Conservation (phyloP, 2,888 invertebrate species). For the Erebia aethiops region DNA sequence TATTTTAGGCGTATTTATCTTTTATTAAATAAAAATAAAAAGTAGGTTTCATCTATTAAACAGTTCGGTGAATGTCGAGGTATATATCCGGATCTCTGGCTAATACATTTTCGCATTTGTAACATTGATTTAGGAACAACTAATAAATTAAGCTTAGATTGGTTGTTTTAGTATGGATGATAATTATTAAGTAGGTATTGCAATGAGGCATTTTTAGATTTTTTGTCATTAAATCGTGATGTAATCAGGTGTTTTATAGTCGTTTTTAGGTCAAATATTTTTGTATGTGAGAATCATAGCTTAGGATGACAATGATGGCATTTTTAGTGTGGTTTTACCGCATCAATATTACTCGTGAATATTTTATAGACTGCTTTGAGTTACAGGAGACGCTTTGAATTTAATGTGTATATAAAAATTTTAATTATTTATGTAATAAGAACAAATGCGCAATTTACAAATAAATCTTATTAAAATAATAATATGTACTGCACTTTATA, state of each 20-base stretch:
- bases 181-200: background rate
- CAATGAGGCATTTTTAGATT: background rate
- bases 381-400: constrained; percentile 71
- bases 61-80: no score
- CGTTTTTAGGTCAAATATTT: constrained; percentile 77
- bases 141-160: no score
- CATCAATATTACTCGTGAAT: constrained; percentile 49
- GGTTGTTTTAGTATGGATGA: background rate
- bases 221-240: constrained; percentile 37
- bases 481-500: constrained; percentile 72
- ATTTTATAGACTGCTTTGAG: constrained; percentile 74
- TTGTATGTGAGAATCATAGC: constrained; percentile 74
- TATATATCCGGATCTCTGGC: no score
- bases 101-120: no score
- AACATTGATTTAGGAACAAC: no score
- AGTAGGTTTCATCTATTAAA: no score
- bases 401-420: constrained; percentile 73
- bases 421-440: constrained; percentile 68
- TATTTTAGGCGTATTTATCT: no score
- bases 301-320: constrained; percentile 64
- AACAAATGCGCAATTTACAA: constrained; percentile 72
- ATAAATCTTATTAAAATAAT: constrained; percentile 66
- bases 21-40: no score
- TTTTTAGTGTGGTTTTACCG: constrained; percentile 58
- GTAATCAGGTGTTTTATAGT: constrained; percentile 65